Conservation (phyloP, 2,797 vertebrate species). For the Clangula hyemalis region DNA sequence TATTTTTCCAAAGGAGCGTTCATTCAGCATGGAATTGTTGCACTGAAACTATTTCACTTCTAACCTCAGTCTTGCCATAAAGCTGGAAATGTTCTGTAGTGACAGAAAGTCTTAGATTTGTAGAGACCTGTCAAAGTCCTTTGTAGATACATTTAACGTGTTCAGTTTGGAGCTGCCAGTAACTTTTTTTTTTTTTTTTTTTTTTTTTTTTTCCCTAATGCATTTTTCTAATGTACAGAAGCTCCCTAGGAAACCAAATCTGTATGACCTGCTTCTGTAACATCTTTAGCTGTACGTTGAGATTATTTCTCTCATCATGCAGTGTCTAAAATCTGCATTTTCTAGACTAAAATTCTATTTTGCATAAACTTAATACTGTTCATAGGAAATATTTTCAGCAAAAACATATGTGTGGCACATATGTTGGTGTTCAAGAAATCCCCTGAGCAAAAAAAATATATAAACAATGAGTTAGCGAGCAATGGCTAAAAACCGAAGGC, state of each 20-base stretch:
- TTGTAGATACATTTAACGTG: neutral
- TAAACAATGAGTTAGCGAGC: neutral
- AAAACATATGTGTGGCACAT: neutral
- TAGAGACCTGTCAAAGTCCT: neutral
- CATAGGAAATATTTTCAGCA: neutral
- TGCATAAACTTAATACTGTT: neutral
- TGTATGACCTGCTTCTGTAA: slow-evolving; percentile 4
- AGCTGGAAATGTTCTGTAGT: neutral
- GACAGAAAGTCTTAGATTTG: neutral
- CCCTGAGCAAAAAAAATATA: neutral
- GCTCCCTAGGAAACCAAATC: neutral
- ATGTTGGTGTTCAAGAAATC: neutral
- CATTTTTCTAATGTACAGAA: neutral
- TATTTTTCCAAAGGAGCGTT: neutral
- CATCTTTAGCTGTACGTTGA: neutral
- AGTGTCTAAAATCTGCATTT: neutral
- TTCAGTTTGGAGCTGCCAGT: neutral
- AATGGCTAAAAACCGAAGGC: neutral
- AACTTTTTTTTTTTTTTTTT: neutral
- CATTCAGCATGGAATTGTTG: neutral
- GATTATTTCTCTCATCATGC: neutral
- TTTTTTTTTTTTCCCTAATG: too few species aligned
- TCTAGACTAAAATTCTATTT: slow-evolving; percentile 32
- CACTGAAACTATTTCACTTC: neutral
- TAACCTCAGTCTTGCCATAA: neutral